These are phyloP conservation scores for Seriola rivoliana DNA, from an alignment of 2,113 vertebrate species.

Conservation along the genomic window DNA sequence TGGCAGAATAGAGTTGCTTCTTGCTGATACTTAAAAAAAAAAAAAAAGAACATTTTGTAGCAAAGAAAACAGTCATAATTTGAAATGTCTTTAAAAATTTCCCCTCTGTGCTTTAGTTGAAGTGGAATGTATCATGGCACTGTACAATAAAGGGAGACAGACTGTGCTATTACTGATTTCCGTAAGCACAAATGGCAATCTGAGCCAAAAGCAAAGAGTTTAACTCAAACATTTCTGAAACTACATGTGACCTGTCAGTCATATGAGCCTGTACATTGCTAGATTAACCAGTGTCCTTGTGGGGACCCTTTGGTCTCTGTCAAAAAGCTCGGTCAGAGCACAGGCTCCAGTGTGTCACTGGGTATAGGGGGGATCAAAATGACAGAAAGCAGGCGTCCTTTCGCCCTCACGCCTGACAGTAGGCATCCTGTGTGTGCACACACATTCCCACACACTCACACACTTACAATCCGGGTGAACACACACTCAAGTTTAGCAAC, in stretches of 20 bases:
- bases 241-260: conserved; percentile 56
- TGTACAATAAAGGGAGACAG: conserved; percentile 81
- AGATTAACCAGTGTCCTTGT: conserved; percentile 69
- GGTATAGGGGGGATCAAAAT: conserved; percentile 55
- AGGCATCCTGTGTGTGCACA: conserved; percentile 79
- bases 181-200: conserved; percentile 67
- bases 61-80: conserved; percentile 23
- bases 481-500: conserved; percentile 30
- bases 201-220: conserved; percentile 52
- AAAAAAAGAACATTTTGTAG: conserved; percentile 33
- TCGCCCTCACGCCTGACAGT: conserved; percentile 72
- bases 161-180: conserved; percentile 74
- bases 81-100: conserved; percentile 42
- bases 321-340: conserved; percentile 57
- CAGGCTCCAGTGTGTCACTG: conserved; percentile 68
- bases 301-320: conserved; percentile 78
- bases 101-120: conserved; percentile 78
- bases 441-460: conserved; percentile 49
- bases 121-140: conserved; percentile 83
- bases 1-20: conserved; percentile 49
- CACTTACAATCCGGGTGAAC: conserved; percentile 34
- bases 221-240: conserved; percentile 54
- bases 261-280: conserved; percentile 64
- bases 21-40: conserved; percentile 37
- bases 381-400: conserved; percentile 74